Conservation (phyloP, 2,113 vertebrate genomes). For the Phyllopteryx taeniolatus region DNA sequence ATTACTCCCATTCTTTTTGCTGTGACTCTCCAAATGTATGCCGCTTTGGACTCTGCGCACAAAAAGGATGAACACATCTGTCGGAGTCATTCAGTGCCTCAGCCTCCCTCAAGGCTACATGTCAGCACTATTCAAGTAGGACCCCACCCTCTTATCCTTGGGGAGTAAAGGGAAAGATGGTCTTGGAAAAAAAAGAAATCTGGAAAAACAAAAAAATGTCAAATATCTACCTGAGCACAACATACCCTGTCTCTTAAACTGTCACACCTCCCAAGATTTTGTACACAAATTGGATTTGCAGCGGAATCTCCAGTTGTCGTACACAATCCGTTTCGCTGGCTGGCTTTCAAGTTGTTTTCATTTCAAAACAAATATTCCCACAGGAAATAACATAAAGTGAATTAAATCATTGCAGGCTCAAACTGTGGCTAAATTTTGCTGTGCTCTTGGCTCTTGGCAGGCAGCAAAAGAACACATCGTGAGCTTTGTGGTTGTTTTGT, state of each 20-base stretch:
- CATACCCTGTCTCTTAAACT: neutral
- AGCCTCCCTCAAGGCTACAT: constrained; percentile 31
- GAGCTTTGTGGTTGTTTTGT: too few relatives aligned
- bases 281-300: neutral
- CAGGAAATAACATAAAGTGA: neutral
- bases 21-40: neutral
- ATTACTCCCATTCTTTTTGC: neutral
- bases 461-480: too few relatives aligned
- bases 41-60: neutral
- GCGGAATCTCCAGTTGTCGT: neutral
- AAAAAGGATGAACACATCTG: constrained; percentile 45
- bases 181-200: constrained; percentile 13
- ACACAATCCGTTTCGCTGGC: neutral
- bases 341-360: too few relatives aligned
- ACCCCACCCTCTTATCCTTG: neutral
- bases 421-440: too few relatives aligned
- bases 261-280: neutral
- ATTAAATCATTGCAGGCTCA: neutral
- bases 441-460: too few relatives aligned
- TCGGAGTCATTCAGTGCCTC: constrained; percentile 30
- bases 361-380: too few relatives aligned
- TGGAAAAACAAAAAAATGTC: constrained; percentile 13
- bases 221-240: constrained; percentile 15
- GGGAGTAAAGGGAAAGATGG: constrained; percentile 24
- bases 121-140: constrained; percentile 20